These are phyloP conservation scores for Saccostrea glomerata DNA, from an alignment of 1,140 invertebrate species.

Conservation along the genomic window DNA sequence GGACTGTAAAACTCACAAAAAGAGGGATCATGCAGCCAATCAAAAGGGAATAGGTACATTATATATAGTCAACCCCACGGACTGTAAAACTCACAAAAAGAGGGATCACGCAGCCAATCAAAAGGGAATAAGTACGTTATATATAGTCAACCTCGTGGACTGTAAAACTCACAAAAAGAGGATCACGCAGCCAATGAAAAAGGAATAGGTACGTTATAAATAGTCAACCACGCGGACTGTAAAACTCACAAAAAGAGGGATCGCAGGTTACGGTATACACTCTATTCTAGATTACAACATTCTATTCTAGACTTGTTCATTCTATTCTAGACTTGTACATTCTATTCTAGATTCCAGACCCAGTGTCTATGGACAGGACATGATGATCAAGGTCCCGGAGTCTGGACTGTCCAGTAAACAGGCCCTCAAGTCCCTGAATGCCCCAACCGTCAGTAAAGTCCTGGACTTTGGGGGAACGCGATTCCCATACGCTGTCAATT, in stretches of 20 bases:
- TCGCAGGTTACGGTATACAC: too few relatives aligned
- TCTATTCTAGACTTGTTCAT: too few relatives aligned
- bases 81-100: too few relatives aligned
- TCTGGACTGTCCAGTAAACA: slow-evolving; percentile 57
- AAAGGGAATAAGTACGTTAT: neutral
- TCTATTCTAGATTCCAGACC: slow-evolving; percentile 50
- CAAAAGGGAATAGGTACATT: slow-evolving; percentile 60
- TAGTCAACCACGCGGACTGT: too few relatives aligned
- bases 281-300: too few relatives aligned
- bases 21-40: slow-evolving; percentile 71
- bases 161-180: too few relatives aligned
- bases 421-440: slow-evolving; percentile 74
- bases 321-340: too few relatives aligned
- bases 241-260: too few relatives aligned
- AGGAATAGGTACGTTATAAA: neutral
- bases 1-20: slow-evolving; percentile 72
- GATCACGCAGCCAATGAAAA: too few relatives aligned
- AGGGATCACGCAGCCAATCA: too few relatives aligned
- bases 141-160: too few relatives aligned
- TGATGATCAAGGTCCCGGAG: slow-evolving; percentile 74
- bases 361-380: slow-evolving; percentile 63
- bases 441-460: slow-evolving; percentile 71
- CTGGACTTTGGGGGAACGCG: slow-evolving; percentile 65
- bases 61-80: too few relatives aligned
- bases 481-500: slow-evolving; percentile 57